Evolutionary conservation across 2,113 vertebrate species (phyloP), one percentile per base, ranked within the genome.

Genomic region (Chascanopsetta lugubris): DNA sequence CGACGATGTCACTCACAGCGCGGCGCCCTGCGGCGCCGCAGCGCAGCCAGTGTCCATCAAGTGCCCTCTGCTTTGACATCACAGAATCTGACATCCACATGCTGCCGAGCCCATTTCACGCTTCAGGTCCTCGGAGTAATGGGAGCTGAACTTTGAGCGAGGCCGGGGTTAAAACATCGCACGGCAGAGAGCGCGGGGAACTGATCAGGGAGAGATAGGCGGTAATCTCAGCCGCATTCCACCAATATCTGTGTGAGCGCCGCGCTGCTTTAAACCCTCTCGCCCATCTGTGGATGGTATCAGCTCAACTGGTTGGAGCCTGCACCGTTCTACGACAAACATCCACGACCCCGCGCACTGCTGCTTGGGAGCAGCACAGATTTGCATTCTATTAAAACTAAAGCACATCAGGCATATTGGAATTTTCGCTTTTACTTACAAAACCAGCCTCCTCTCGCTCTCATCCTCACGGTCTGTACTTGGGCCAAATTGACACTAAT

Each of bases 31-130:
- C n/a, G 36, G 40, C 56, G 36, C 56, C 30, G 57, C 70, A 2
- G 63, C 9, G 59, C 80, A 61, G 62, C 30, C 69, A 51, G 40
- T 57, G 71, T 61, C 56, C 40, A 87, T 83, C 83, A 68, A 77
- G 58, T 24, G 45, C 61, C 61, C 65, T 46, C 42, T 42, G 61
- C 66, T 70, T 72, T 63, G 71, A 69, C 67, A 75, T 79, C 76
- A 63, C 74, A 68, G 69, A 78, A 78, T 65, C 66, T 83, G 79
- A 79, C 82, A 79, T 84, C 72, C 83, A 55, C 66, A 80, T 82
- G 77, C 82, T 60, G 72, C 78, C 75, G 64, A 85, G 78, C 82
- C 80, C 80, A 89, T 91, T 90, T 90, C 88, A 91, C 85, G 89
- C 87, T 83, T 58, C 84, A 87, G 64, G 74, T 83, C 80, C 69